phyloP scores from a whole-genome alignment of 2,888 invertebrate species.

The Rhingia rostrata region DNA sequence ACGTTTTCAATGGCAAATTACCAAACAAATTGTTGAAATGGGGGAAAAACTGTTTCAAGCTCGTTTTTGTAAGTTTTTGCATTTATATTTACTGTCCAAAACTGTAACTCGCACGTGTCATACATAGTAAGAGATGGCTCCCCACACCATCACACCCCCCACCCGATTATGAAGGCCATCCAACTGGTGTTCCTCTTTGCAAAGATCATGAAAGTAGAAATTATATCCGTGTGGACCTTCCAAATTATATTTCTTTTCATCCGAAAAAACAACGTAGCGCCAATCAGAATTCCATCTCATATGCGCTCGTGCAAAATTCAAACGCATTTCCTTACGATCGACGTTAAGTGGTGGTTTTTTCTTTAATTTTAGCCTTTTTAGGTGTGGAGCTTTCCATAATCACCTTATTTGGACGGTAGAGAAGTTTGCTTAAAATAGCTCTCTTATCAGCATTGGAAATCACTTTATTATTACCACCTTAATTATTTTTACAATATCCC shows the following conservation, averaged over 20 bases:
- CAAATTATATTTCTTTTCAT: no score
- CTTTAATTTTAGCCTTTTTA: conserved; percentile 16
- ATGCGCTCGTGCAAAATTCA: conserved; percentile 11
- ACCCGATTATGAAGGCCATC: conserved; percentile 1
- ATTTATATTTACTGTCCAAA: not conserved
- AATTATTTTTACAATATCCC: not conserved
- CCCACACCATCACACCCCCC: not conserved
- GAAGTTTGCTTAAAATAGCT: conserved; percentile 14
- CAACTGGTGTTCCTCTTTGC: conserved; percentile 31
- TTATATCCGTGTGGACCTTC: no score
- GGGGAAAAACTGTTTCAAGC: conserved; percentile 2
- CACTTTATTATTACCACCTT: not conserved
- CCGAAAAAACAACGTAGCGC: conserved; percentile 36
- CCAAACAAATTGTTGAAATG: not conserved
- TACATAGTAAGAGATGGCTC: not conserved
- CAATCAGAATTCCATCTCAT: conserved; percentile 34
- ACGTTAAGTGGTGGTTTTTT: conserved; percentile 6
- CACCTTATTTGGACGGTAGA: conserved; percentile 19
- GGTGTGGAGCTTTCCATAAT: conserved; percentile 16
- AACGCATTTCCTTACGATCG: conserved; percentile 1
- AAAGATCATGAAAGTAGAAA: conserved; percentile 50
- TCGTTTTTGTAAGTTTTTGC: not conserved
- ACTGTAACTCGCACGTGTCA: conserved; percentile 1
- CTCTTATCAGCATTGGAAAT: conserved; percentile 2
- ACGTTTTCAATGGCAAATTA: no score